Base-by-base conservation (phyloP, 2,888 invertebrate genomes). In the Dasysyrphus albostriatus region DNA sequence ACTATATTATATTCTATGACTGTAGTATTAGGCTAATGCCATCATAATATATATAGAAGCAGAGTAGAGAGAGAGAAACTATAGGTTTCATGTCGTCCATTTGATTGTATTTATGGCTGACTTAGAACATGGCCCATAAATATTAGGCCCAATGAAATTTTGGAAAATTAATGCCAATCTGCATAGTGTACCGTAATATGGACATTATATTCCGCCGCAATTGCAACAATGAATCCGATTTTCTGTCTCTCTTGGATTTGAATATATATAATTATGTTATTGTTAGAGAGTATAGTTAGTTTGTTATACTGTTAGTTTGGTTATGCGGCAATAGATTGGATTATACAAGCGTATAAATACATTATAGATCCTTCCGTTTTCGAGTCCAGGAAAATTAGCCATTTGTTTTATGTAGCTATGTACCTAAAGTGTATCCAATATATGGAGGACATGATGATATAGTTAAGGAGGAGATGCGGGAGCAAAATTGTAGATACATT, bases 111-210 rank as follows among this genome's bases (percentile, higher is more conserved):
- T 87, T 83, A 87, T 87, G 83, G 78, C 83, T 88, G 83, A 88
- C 88, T 88, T 88, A 83, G 83, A 88, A 88, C 88, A 88, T 80
- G 88, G 72, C 76, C 88, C 79, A 88, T 88, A 88, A 88, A 88
- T 88, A 83, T 79, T 79, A 80, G 61, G 42, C 44, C 78, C 76
- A 83, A 83, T 88, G 88, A 88, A 61, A 88, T 88, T 88, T 83
- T 87, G 83, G 87, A 83, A 83, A 88, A 88, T 88, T 88, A 88
- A 88, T 88, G 88, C 88, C 88, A 88, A 88, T 88, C 88, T 88
- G 88, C 88, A 88, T 83, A 83, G 88, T 83, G 88, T 83, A 88
- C 88, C 83, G 79, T 88, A 83, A 83, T 83, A 83, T 87, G 83
- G 75, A 87, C 83, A 87, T 87, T 87, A 87, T 79, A 87, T 78